Conservation (phyloP, 2,888 invertebrate genomes). For the Lasioglossum oenotherae region DNA sequence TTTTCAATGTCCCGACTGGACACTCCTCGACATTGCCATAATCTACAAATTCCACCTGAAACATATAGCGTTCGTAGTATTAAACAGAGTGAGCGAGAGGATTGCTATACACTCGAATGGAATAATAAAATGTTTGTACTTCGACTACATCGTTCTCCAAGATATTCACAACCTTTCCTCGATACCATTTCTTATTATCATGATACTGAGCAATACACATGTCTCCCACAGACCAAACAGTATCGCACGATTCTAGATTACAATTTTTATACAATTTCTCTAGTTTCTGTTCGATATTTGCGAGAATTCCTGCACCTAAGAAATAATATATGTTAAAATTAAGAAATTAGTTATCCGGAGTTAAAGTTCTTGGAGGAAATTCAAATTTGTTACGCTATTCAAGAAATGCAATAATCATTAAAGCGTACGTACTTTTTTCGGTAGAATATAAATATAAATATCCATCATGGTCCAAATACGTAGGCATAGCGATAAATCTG, state of each 20-base stretch:
- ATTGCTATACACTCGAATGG: not conserved
- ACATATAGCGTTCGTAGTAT: constrained; percentile 6
- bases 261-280: constrained; percentile 84
- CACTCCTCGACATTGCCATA: constrained; percentile 92
- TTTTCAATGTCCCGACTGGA: constrained; percentile 86
- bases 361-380: not conserved
- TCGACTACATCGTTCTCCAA: constrained; percentile 83
- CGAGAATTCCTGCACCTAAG: constrained; percentile 78
- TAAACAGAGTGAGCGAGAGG: not conserved
- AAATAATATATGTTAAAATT: constrained; percentile 5
- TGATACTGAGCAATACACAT: constrained; percentile 90
- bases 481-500: constrained; percentile 87
- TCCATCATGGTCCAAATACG: constrained; percentile 87
- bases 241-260: constrained; percentile 84
- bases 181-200: constrained; percentile 89
- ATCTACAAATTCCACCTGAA: constrained; percentile 90
- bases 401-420: not conserved
- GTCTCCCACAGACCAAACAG: constrained; percentile 88
- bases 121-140: constrained; percentile 73
- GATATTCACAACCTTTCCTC: constrained; percentile 87
- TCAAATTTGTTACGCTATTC: not conserved
- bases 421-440: constrained; percentile 64
- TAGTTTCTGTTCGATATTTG: constrained; percentile 85
- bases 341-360: not conserved
- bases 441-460: constrained; percentile 84